These are phyloP conservation scores for Corythaixoides concolor DNA, from an alignment of 2,113 vertebrate species.

Conservation along the genomic window DNA sequence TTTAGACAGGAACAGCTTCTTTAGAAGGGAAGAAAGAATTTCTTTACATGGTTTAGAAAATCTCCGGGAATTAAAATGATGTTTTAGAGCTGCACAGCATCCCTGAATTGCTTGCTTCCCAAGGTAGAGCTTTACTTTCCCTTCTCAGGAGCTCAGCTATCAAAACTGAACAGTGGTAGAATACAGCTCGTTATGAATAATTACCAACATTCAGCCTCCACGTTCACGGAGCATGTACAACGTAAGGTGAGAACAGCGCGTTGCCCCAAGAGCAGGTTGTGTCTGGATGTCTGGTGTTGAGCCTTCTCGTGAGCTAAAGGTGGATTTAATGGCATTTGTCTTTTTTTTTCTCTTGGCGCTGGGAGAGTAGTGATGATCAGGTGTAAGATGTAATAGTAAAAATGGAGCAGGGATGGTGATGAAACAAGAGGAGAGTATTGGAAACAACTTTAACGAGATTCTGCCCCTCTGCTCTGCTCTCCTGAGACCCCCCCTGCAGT, in stretches of 20 bases:
- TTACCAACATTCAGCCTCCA: background rate
- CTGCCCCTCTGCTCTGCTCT: too few species aligned
- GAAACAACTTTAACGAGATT: background rate
- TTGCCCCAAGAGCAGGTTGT: background rate
- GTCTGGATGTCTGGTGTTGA: background rate
- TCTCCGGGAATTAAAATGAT: background rate
- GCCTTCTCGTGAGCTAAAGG: background rate
- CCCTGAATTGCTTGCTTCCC: background rate
- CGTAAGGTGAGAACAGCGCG: background rate
- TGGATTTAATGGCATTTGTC: background rate
- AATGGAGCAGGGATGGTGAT: background rate
- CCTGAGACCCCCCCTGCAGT: too few species aligned
- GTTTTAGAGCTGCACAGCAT: background rate
- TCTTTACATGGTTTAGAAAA: background rate
- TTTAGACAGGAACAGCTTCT: background rate
- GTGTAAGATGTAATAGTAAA: background rate
- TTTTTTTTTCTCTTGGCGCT: background rate
- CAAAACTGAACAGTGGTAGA: rapidly evolving
- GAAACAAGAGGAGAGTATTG: background rate
- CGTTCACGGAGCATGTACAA: rapidly evolving
- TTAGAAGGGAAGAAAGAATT: background rate
- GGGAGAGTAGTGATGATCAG: background rate
- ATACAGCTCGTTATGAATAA: background rate
- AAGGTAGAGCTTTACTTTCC: background rate
- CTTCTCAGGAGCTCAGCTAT: background rate